Percentiles rank a stretch among this genome's conserved stretches.
Conservation (phyloP, 2,797 vertebrate species). For the Chromis chromis region DNA sequence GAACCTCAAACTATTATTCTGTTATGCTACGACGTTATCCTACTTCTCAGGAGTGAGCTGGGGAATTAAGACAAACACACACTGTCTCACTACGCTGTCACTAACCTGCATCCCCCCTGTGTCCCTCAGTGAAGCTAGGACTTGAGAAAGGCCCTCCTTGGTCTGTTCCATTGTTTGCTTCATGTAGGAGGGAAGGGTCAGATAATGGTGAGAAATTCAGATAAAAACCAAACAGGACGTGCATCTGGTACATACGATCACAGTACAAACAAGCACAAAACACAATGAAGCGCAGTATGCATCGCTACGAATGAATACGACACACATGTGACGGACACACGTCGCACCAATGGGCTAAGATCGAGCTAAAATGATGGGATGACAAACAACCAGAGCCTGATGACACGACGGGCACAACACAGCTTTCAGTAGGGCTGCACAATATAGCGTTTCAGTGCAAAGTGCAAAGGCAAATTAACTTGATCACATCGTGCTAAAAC, state of each 20-base stretch:
- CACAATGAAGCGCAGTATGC: slow-evolving; percentile 16
- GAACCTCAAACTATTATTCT: slow-evolving; percentile 34
- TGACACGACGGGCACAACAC: slow-evolving; percentile 14
- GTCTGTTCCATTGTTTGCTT: slow-evolving; percentile 77
- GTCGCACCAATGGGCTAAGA: neutral
- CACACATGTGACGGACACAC: slow-evolving; percentile 4
- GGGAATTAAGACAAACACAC: slow-evolving; percentile 67
- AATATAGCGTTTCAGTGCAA: no score
- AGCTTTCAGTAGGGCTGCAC: neutral
- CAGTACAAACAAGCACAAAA: slow-evolving; percentile 29
- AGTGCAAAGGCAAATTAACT: no score
- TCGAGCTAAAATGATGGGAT: slow-evolving; percentile 1
- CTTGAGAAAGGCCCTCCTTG: slow-evolving; percentile 62
- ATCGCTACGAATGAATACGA: neutral
- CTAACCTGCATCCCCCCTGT: slow-evolving; percentile 77
- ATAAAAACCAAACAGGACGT: slow-evolving; percentile 54
- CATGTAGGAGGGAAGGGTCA: slow-evolving; percentile 74
- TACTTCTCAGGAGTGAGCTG: slow-evolving; percentile 38
- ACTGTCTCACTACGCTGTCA: slow-evolving; percentile 70
- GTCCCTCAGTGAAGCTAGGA: slow-evolving; percentile 70
- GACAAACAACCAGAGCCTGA: slow-evolving; percentile 23
- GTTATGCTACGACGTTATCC: slow-evolving; percentile 22
- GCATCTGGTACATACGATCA: slow-evolving; percentile 39
- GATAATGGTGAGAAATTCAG: slow-evolving; percentile 62
- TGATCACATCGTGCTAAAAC: no score